These are phyloP conservation scores for Plemyria rubiginata DNA, from an alignment of 2,888 invertebrate genomes.

Conservation along the genomic window DNA sequence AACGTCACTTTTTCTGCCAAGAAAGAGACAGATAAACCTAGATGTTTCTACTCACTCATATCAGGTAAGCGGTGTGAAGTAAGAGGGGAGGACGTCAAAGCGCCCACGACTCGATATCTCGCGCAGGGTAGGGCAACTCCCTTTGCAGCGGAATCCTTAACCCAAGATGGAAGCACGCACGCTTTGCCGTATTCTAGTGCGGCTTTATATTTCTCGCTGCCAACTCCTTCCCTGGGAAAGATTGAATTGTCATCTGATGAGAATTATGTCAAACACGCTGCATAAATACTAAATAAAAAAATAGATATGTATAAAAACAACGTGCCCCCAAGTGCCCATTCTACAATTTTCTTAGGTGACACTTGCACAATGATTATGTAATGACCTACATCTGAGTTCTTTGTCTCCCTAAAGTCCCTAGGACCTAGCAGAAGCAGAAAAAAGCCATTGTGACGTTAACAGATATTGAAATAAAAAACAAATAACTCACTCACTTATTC, in stretches of 20 bases:
- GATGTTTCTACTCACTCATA: slow-evolving; percentile 65
- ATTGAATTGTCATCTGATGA: background rate
- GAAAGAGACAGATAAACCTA: background rate
- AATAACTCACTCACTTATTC: slow-evolving; percentile 75
- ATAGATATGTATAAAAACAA: too few species aligned
- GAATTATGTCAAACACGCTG: background rate
- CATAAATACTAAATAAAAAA: too few species aligned
- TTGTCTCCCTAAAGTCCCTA: too few species aligned
- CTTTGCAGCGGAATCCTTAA: slow-evolving; percentile 89
- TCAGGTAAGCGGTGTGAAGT: slow-evolving; percentile 77
- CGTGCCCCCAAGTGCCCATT: too few species aligned
- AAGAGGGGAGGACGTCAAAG: slow-evolving; percentile 89
- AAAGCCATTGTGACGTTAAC: too few species aligned
- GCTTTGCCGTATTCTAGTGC: slow-evolving; percentile 81
- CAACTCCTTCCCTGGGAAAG: slow-evolving; percentile 81
- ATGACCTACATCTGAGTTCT: too few species aligned
- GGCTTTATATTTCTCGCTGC: slow-evolving; percentile 90
- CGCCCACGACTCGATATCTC: slow-evolving; percentile 83
- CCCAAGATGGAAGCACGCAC: slow-evolving; percentile 92
- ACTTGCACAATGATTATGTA: too few species aligned
- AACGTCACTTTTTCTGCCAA: background rate
- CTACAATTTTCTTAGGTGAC: too few species aligned
- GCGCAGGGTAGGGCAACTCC: slow-evolving; percentile 88
- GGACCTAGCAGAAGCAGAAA: too few species aligned
- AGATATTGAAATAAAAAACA: background rate